Percentiles rank a stretch among this genome's conserved stretches.
Evolutionary conservation across 2,888 invertebrate genomes (phyloP).

Genomic region (Heliconius aoede): DNA sequence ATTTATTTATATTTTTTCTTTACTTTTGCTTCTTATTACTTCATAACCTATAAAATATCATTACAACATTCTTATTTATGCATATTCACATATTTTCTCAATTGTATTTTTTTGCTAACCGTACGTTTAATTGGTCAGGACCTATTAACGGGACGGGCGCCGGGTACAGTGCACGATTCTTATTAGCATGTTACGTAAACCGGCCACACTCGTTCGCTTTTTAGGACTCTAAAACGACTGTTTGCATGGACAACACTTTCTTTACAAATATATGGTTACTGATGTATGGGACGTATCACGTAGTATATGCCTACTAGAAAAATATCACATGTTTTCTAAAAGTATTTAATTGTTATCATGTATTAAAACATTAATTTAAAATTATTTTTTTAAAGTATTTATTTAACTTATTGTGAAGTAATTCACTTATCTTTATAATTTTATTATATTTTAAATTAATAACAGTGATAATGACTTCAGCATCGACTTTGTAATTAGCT

Average conservation of each 20-base stretch:
- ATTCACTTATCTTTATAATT: no score
- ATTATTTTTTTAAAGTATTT: neutral
- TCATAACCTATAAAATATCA: neutral
- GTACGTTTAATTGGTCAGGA: constrained; percentile 51
- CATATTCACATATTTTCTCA: neutral
- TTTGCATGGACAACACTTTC: constrained; percentile 31
- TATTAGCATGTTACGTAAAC: constrained; percentile 49
- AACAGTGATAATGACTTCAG: no score
- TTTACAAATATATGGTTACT: constrained; percentile 8
- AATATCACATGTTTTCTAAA: neutral
- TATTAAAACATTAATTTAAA: neutral
- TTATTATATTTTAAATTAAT: no score
- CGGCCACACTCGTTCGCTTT: constrained; percentile 39
- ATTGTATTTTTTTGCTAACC: constrained; percentile 15
- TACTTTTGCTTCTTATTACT: neutral
- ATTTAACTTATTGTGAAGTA: neutral
- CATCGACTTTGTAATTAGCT: no score
- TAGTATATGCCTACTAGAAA: neutral
- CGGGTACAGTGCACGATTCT: constrained; percentile 43
- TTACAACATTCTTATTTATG: neutral
- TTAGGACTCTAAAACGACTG: constrained; percentile 32
- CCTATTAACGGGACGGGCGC: constrained; percentile 49
- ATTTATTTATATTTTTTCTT: neutral
- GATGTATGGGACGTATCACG: neutral
- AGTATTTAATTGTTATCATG: neutral